phyloP scores from a whole-genome alignment of 2,797 vertebrate species.

The Glyptemys insculpta region DNA sequence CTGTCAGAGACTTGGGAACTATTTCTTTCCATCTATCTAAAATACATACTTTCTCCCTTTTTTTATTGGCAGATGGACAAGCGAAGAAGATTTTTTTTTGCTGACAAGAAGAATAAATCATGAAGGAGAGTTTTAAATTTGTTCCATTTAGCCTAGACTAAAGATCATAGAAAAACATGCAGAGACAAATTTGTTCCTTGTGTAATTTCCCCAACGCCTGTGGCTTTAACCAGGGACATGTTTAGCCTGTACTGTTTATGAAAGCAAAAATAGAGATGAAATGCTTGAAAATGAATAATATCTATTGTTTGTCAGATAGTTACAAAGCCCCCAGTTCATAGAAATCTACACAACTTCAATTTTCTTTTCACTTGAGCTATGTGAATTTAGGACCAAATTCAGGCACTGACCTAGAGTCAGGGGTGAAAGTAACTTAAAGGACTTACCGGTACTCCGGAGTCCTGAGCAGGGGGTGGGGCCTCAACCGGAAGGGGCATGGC shows the following conservation, averaged over 20 bases:
- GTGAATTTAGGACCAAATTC: not conserved
- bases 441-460: no score
- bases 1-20: not conserved
- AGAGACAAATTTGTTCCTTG: not conserved
- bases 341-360: no score
- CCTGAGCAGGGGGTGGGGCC: no score
- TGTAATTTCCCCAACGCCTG: not conserved
- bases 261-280: not conserved
- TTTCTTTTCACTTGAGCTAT: not conserved
- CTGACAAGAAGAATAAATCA: conserved; percentile 82
- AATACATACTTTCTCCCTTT: not conserved
- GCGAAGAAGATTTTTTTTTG: conserved; percentile 86
- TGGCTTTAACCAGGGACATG: not conserved
- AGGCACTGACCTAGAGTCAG: not conserved
- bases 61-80: conserved; percentile 84
- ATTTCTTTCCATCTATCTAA: not conserved
- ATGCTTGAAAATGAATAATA: not conserved
- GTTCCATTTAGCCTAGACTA: no score
- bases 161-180: not conserved
- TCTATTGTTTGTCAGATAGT: not conserved
- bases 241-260: not conserved
- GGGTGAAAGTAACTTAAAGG: no score
- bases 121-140: not conserved
- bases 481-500: no score
- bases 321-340: not conserved